Evolutionary conservation across 2,888 invertebrate species (phyloP), one percentile per base, ranked within the genome.

Genomic region (Hydropsyche betteni): DNA sequence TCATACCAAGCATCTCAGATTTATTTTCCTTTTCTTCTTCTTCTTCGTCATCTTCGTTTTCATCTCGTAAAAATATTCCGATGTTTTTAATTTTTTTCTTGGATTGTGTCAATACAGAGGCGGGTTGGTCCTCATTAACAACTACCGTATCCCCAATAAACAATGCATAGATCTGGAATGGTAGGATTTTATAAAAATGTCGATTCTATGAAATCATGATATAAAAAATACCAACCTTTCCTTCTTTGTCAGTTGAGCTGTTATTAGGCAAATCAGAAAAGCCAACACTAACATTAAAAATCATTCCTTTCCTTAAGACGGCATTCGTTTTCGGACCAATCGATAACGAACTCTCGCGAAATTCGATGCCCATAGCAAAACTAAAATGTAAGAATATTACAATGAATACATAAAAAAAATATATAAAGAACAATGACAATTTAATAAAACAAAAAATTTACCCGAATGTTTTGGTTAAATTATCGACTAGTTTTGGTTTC

Each of bases 311-410:
- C 81, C 91, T 94, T 0, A 93, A 92, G 1, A 90, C 84, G 0
- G 92, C 90, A 58, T 89, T 91, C 12, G 94, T 94, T 88, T 98
- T 99, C 0, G 96, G 94, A 0, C 95, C 95, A 82, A 99, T 95
- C 0, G 97, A 89, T 75, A 99, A 88, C 0, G 96, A 94, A 81
- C 95, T 95, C 84, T 99, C 99, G 75, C 98, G 92, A 84, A 99
- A 99, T 84, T 99, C 99, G 81, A 99, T 95, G 6, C 99, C 99
- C 92, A 96, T 99, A 0, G 92, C 97, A 87, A 99, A 99, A 5
- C 92, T 92, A 82, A 53, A 84, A 83, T 2, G 24, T 24, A 44
- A 1, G 51, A 14, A 24, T 24, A 24, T 24, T 24, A 2, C 24
- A 24, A 24, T 24, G 24, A 24, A 24, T 24, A 24, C 1, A 5